These are phyloP conservation scores for Pycnomerus fuliginosus DNA, from an alignment of 2,888 invertebrate genomes.

Conservation along the genomic window DNA sequence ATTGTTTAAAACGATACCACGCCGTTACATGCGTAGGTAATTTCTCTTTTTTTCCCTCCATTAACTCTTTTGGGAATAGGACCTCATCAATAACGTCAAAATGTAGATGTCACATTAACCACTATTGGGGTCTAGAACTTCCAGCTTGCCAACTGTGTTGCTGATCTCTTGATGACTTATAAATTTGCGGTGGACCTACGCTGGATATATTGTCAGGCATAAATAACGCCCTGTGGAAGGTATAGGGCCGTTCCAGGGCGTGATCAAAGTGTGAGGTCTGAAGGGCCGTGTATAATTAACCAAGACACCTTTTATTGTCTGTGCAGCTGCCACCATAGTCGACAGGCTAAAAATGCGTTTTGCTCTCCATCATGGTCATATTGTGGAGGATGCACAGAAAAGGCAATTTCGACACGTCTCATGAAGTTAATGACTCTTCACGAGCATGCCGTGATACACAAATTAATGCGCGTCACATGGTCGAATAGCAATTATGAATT, in stretches of 20 bases:
- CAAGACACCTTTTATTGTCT: slow-evolving; percentile 51
- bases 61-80: slow-evolving; percentile 16
- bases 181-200: slow-evolving; percentile 28
- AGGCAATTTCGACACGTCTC: slow-evolving; percentile 35
- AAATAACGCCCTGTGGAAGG: slow-evolving; percentile 49
- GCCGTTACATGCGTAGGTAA: slow-evolving; percentile 1
- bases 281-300: slow-evolving; percentile 51
- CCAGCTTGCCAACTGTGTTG: slow-evolving; percentile 11
- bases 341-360: slow-evolving; percentile 19
- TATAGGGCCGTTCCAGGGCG: slow-evolving; percentile 48
- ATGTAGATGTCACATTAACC: slow-evolving; percentile 42
- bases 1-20: slow-evolving; percentile 23
- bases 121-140: too few relatives aligned
- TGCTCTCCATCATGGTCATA: slow-evolving; percentile 1
- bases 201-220: slow-evolving; percentile 29
- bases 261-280: slow-evolving; percentile 52
- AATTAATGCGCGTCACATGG: too few relatives aligned
- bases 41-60: not conserved
- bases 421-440: slow-evolving; percentile 21
- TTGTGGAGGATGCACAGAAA: slow-evolving; percentile 18
- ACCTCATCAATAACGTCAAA: slow-evolving; percentile 42
- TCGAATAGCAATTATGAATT: too few relatives aligned
- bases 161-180: slow-evolving; percentile 36
- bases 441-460: too few relatives aligned
- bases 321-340: slow-evolving; percentile 48